Evolutionary conservation across 2,797 vertebrate genomes (phyloP), one percentile per base, ranked within the genome.

Genomic region (Falco novaeseelandiae): DNA sequence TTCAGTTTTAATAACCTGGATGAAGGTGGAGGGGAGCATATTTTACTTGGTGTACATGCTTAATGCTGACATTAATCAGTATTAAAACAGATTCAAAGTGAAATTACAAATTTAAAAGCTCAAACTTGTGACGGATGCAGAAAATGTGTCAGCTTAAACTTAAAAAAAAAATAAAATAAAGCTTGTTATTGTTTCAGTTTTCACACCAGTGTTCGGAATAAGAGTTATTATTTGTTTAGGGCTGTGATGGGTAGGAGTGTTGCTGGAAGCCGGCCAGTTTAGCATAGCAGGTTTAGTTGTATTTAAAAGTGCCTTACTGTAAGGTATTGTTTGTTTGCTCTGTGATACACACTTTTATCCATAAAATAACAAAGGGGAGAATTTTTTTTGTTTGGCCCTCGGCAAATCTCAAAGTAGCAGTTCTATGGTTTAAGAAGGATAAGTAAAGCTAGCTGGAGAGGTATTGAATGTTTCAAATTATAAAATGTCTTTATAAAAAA

Each of bases 401-500:
- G 80, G 86, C 70, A 63, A 83, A 70, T 91, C 54, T 78, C 36
- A 18, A 63, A 70, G 40, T 92, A 94, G 78, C 55, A 29, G 83
- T 49, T 94, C 80, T 87, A 40, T 72, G 67, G 78, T 92, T 83
- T 93, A 78, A 95, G 92, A 97, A 95, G 95, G 93, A n/a, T 65
- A 92, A 91, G 70, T 70, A 76, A 85, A 74, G 83, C 34, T 93
- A 95, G 94, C 65, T n/a, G 49, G 95, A 96, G 87, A 93, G 83
- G 77, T 96, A 96, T 92, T 72, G 74, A 90, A 77, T 95, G 93
- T 95, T 95, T 97, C 93, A 89, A 87, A 95, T 91, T 49, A 69
- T 90, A 82, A 95, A 93, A 94, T 84, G 89, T 95, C 96, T 98
- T 97, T 98, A 95, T 96, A 97, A 97, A 63, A 94, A 97, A 88